A percentile compares a stretch with the other conserved stretches of the same genome.
Evolutionary conservation across 2,888 invertebrate genomes (phyloP).

Genomic region (Zaprionus obscuricornis): DNA sequence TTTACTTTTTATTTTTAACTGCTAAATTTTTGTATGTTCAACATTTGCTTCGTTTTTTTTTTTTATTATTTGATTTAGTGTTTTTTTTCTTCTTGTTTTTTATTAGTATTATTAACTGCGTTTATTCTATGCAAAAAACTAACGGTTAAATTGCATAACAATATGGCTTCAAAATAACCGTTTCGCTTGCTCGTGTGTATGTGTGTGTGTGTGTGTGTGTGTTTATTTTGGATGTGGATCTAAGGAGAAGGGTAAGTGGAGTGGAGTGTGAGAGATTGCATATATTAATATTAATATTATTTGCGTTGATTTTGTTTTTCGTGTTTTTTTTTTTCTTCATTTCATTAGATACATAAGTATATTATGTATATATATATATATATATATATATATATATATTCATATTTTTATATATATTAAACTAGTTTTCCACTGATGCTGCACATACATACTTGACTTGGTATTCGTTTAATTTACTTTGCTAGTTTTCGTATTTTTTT

Average conservation of each 20-base stretch:
- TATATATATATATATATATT: slow-evolving; percentile 16
- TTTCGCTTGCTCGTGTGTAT: slow-evolving; percentile 34
- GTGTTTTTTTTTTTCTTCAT: slow-evolving; percentile 41
- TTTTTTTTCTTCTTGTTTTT: too few species aligned
- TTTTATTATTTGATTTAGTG: slow-evolving; percentile 64
- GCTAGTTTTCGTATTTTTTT: slow-evolving; percentile 62
- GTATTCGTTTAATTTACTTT: slow-evolving; percentile 66
- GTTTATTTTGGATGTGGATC: slow-evolving; percentile 9
- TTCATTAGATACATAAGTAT: slow-evolving; percentile 49
- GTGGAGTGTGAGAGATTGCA: slow-evolving; percentile 30
- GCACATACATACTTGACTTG: slow-evolving; percentile 69
- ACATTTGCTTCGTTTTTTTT: slow-evolving; percentile 64
- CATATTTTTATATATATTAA: slow-evolving; percentile 54
- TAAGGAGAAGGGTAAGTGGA: slow-evolving; percentile 14
- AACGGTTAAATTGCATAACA: slow-evolving; percentile 68
- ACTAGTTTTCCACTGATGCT: slow-evolving; percentile 65
- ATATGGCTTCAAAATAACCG: slow-evolving; percentile 75
- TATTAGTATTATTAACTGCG: slow-evolving; percentile 60
- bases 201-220: slow-evolving; percentile 24
- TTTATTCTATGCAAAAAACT: slow-evolving; percentile 64
- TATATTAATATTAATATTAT: slow-evolving; percentile 43
- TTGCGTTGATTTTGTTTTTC: slow-evolving; percentile 40
- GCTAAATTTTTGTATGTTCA: slow-evolving; percentile 74
- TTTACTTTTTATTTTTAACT: slow-evolving; percentile 66
- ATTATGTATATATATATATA: slow-evolving; percentile 13